These are phyloP conservation scores for Sebastes kiyomatsui DNA, from an alignment of 2,797 vertebrate genomes.

Conservation along the genomic window DNA sequence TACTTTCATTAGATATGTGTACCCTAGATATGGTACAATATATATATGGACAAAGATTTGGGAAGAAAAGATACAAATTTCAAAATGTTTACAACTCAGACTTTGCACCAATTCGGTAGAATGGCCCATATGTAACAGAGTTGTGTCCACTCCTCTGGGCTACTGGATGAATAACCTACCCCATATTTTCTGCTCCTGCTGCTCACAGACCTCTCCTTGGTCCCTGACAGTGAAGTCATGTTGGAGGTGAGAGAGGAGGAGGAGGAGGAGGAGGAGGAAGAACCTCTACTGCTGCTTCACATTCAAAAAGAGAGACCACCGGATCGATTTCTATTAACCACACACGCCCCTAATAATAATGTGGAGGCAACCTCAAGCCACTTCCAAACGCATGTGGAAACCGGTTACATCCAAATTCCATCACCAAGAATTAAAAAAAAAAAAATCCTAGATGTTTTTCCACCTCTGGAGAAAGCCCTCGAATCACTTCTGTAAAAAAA, in stretches of 20 bases:
- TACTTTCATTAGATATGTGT: too few species aligned
- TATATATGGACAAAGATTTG: too few species aligned
- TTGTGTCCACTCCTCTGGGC: slow-evolving; percentile 24
- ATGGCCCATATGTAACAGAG: slow-evolving; percentile 27
- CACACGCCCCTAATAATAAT: slow-evolving; percentile 53
- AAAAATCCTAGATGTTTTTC: slow-evolving; percentile 14
- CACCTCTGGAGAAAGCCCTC: background rate
- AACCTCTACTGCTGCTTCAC: slow-evolving; percentile 70
- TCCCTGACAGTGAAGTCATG: slow-evolving; percentile 88
- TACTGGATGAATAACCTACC: slow-evolving; percentile 84
- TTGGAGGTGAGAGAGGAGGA: slow-evolving; percentile 64
- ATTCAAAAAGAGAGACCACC: slow-evolving; percentile 64
- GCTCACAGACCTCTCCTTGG: slow-evolving; percentile 92
- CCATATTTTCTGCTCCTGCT: slow-evolving; percentile 92
- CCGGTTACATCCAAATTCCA: slow-evolving; percentile 43
- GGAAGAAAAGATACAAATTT: too few species aligned
- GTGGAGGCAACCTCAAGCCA: slow-evolving; percentile 45
- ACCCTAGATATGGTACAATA: too few species aligned
- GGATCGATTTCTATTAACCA: slow-evolving; percentile 71
- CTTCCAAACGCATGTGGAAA: slow-evolving; percentile 57
- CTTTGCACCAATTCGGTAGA: too few species aligned
- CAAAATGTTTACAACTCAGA: too few species aligned
- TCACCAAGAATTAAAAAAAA: background rate
- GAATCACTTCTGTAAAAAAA: background rate
- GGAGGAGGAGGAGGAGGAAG: slow-evolving; percentile 26